Base-by-base conservation (phyloP, 1,140 invertebrate genomes). In the Bombus impatiens region DNA sequence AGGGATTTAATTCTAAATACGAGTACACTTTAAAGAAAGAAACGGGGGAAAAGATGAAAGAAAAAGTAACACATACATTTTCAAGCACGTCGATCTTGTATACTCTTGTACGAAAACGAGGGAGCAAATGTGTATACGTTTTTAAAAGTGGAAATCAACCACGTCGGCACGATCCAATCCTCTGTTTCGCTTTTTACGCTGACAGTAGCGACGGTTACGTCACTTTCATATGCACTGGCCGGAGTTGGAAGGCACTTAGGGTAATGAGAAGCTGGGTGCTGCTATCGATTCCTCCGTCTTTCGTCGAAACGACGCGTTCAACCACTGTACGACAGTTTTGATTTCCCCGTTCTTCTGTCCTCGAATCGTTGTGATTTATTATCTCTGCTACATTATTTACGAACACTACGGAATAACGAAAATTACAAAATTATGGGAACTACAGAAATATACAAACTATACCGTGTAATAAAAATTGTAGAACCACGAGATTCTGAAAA, bases 161-260 rank as follows among this genome's bases (percentile, higher is more conserved):
- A 8, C 28, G 72, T 8, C 44, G 13, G 32, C 8, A 35, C 28
- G 42, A 59, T 82, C 22, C 53, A 10, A 28, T 67, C n/a, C 32
- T 59, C 44, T 42, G 59, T 57, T 82, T 53, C 37, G 37, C 28
- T 53, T 70, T 83, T 71, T 78, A 70, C 74, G n/a, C 32, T 65
- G 40, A 62, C 77, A 83, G 57, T 78, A 40, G 59, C 47, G 74
- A 70, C 40, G 78, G 68, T 86, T 37, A 78, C 83, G 84, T 89
- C 87, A 90, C 81, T 85, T 88, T 87, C 81, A 80, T 85, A 86
- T 84, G 37, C 44, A 88, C 86, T 91, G 89, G 86, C 88, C 90
- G 88, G 87, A 91, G 86, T 88, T 88, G 84, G 86, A 86, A 86
- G 89, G 92, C 91, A 93, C 92, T 92, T 84, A 87, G 88, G 87